phyloP scores from a whole-genome alignment of 2,888 invertebrate species.

The Adelognathus sp. region DNA sequence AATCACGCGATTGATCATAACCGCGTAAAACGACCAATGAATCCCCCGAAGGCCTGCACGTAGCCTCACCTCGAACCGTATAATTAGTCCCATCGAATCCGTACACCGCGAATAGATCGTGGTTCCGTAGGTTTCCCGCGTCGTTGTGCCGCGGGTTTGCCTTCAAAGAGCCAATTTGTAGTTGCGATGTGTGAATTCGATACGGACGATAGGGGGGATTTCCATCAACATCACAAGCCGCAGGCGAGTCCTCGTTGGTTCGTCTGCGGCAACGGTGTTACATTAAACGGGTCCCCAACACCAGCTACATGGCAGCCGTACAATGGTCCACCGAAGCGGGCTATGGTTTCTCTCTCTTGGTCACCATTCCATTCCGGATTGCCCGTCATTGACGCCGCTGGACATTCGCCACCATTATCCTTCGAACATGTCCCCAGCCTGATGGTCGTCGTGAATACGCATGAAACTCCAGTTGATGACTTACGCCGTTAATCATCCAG shows the following conservation, averaged over 20 bases:
- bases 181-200: slow-evolving; percentile 61
- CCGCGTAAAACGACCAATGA: background rate
- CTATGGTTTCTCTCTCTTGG: background rate
- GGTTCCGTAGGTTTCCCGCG: background rate
- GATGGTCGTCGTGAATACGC: background rate
- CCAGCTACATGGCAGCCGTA: background rate
- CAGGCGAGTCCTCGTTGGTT: slow-evolving; percentile 52
- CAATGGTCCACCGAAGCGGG: too few species aligned
- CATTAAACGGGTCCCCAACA: slow-evolving; percentile 55
- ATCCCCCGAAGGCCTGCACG: background rate
- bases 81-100: slow-evolving; percentile 6
- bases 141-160: background rate
- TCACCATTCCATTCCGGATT: background rate
- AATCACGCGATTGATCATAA: background rate
- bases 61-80: background rate
- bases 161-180: slow-evolving; percentile 67
- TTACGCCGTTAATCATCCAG: too few species aligned
- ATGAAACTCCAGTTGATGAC: background rate
- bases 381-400: background rate
- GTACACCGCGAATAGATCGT: background rate
- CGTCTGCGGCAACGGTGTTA: slow-evolving; percentile 54
- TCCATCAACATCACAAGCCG: slow-evolving; percentile 44
- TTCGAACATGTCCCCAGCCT: background rate
- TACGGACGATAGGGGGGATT: slow-evolving; percentile 62
- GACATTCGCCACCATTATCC: slow-evolving; percentile 3